These are phyloP conservation scores for Acipenser oxyrinchus DNA, from an alignment of 2,797 vertebrate genomes.

Conservation along the genomic window DNA sequence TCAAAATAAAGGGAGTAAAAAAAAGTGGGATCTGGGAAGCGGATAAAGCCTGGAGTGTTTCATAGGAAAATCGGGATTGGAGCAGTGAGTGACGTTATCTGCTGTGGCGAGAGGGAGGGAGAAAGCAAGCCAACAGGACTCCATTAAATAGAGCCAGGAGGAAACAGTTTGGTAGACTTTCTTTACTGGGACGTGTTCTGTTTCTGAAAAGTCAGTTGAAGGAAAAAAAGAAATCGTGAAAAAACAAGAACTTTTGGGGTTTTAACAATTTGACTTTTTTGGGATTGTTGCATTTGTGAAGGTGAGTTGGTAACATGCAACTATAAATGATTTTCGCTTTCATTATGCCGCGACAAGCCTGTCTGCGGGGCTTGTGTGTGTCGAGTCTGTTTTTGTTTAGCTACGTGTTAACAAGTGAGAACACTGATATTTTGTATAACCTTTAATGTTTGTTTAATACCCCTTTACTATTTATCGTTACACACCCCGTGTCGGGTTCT, in stretches of 20 bases:
- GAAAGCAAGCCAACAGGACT: conserved; percentile 48
- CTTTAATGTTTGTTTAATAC: too few species aligned
- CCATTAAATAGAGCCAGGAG: conserved; percentile 60
- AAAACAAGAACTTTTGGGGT: conserved; percentile 37
- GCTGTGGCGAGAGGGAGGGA: conserved; percentile 18
- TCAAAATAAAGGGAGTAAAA: neutral
- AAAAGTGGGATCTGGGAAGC: conserved; percentile 2
- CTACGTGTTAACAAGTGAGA: too few species aligned
- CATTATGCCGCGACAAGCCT: conserved; percentile 4
- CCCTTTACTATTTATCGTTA: too few species aligned
- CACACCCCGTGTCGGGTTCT: too few species aligned
- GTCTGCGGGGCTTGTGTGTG: too few species aligned
- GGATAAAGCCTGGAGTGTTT: conserved; percentile 28
- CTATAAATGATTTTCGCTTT: conserved; percentile 33
- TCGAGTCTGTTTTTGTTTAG: too few species aligned
- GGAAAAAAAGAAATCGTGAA: conserved; percentile 28
- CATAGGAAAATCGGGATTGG: conserved; percentile 59
- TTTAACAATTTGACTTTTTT: conserved; percentile 30
- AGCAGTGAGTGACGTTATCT: conserved; percentile 53
- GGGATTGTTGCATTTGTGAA: conserved; percentile 48
- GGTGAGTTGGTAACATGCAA: conserved; percentile 49
- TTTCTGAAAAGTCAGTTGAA: conserved; percentile 35
- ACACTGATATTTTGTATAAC: too few species aligned
- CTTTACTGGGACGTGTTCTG: conserved; percentile 43
- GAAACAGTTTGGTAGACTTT: conserved; percentile 58